Base-by-base conservation (phyloP, 2,888 invertebrate species). In the Troilus luridus region DNA sequence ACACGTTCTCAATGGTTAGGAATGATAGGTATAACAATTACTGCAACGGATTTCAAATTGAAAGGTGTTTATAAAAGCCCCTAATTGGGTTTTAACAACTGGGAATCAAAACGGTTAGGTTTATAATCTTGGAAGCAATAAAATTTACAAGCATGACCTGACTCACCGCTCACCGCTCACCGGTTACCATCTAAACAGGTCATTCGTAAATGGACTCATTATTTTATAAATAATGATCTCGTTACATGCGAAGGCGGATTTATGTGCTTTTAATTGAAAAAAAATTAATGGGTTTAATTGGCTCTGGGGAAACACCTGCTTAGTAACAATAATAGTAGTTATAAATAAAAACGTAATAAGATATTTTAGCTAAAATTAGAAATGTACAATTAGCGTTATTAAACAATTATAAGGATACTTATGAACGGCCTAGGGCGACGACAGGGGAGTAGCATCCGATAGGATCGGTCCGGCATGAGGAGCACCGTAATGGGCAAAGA, bases 401-500 rank as follows among this genome's bases (percentile, higher is more conserved):
- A 77, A 41, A 77, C 27, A 77, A 77, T 77, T 77, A 77, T 77
- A 41, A 77, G 41, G 27, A 41, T 24, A 41, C 21, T 77, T 41
- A 77, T 77, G 72, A 77, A 17, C 17, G 72, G 72, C 72, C 72
- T 17, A 41, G 41, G 72, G 72, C 27, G 27, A 41, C 72, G 27
- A 77, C 72, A 77, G 72, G 11, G 27, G 24, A 77, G 72, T 41
- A 41, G 27, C 72, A 77, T 77, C 72, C 27, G 72, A 77, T 77
- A 41, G 72, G 0, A 77, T 77, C 72, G 72, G 72, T 6, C 17
- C 6, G 67, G 12, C 67, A 67, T 64, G 10, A 64, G n/a, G n/a
- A n/a, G 67, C 24, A 6, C 14, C 6, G 67, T 67, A 67, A 67
- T 89, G 89, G 89, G 19, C 64, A 64, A 89, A 64, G 89, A 89